Conservation (phyloP, 2,113 vertebrate species). For the Hiodon alosoides region DNA sequence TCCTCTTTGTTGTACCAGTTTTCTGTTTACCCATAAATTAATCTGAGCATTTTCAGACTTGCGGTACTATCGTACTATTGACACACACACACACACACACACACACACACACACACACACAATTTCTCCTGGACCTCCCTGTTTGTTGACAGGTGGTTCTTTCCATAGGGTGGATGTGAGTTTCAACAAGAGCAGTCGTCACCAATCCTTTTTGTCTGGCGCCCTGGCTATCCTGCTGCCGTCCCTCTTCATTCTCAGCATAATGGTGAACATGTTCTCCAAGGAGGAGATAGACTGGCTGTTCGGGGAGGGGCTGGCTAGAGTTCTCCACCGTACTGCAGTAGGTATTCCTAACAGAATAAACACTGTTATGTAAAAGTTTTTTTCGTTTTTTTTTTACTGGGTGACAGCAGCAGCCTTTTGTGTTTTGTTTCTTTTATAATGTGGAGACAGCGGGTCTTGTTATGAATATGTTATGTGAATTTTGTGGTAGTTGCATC, state of each 20-base stretch:
- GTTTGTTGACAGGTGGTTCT: neutral
- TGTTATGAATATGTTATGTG: too few relatives aligned
- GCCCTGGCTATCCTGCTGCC: conserved; percentile 58
- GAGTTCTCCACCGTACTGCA: conserved; percentile 32
- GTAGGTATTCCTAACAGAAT: conserved; percentile 37
- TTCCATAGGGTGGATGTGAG: conserved; percentile 48
- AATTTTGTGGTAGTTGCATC: too few relatives aligned
- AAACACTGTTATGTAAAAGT: neutral
- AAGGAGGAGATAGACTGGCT: conserved; percentile 51
- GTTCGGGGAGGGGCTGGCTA: conserved; percentile 52
- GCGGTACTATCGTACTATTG: too few relatives aligned
- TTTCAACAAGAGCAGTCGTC: conserved; percentile 53
- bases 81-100: neutral
- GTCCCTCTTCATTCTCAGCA: conserved; percentile 57
- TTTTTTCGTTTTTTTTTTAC: neutral
- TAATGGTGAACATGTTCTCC: conserved; percentile 54
- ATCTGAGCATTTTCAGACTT: too few relatives aligned
- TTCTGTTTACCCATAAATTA: too few relatives aligned
- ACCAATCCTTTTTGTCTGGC: conserved; percentile 58
- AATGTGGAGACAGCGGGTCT: too few relatives aligned
- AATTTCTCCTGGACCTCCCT: neutral
- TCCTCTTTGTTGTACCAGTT: too few relatives aligned
- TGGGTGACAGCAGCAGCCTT: neutral
- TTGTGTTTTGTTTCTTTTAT: too few relatives aligned
- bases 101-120: neutral